Base-by-base conservation (phyloP, 1,140 invertebrate genomes). In the Vanessa atalanta region DNA sequence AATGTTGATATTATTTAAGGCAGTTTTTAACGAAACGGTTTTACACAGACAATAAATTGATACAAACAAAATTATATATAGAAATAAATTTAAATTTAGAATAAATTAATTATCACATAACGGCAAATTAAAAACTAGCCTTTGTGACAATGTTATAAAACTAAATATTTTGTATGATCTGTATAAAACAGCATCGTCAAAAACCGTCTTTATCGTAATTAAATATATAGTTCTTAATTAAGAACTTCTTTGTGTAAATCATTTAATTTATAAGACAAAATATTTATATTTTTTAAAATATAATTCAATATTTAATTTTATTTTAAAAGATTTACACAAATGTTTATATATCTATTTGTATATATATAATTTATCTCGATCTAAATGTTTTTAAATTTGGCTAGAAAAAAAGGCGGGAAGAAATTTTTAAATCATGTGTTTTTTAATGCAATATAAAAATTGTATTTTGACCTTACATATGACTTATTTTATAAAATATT, bases 1-100 rank as follows among this genome's bases (percentile, higher is more conserved):
- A 92, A 92, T 91, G 89, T 91, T 91, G 88, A 91, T 92, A 89
- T 57, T 57, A 57, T 61, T 61, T 61, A 3, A 37, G 26, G 15
- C 57, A 13, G 31, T 61, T 61, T 61, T 61, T 31, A 15, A 61
- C 26, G 57, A 16, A 23, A 57, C 16, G 53, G 16, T 11, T 57
- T 57, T 57, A 57, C 20, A 57, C 53, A 50, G 48, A 43, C 8
- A 9, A 43, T 43, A 43, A 43, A 11, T 43, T 11, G 1, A 43
- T 43, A 43, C 3, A 9, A 8, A 43, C 1, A 43, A 43, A 43
- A 43, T 9, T 43, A 20, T 7, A 37, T 5, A 37, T 37, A 37
- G 4, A 37, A 37, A 37, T 37, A 37, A 37, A 1, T 37, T 37
- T 37, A 9, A 43, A 43, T 43, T 43, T 43, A 11, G 37, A 43